phyloP scores from a whole-genome alignment of 2,113 vertebrate species.

The Macaca mulatta region DNA sequence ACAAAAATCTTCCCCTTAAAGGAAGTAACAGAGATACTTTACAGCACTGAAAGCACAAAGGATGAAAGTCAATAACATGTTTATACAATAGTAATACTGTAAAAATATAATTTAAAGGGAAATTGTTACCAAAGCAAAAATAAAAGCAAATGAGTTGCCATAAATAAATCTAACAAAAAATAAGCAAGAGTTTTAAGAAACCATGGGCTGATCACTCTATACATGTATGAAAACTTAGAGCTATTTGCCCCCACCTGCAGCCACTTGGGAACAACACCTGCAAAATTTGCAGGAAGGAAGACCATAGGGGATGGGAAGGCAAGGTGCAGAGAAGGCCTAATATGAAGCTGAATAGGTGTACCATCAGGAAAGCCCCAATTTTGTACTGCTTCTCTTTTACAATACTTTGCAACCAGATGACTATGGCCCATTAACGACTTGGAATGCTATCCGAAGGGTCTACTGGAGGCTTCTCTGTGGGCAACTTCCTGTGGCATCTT shows the following conservation, averaged over 20 bases:
- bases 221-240: neutral
- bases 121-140: constrained; percentile 26
- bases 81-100: neutral
- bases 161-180: neutral
- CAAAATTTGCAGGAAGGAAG: neutral
- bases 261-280: neutral
- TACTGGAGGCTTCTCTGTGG: neutral
- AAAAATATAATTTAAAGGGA: constrained; percentile 18
- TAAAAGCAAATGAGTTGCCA: neutral
- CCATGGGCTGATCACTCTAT: neutral
- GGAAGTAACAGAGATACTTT: neutral
- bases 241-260: neutral
- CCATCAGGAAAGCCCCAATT: neutral
- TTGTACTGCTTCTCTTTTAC: neutral
- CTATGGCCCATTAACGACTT: neutral
- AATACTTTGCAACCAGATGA: neutral
- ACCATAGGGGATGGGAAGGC: neutral
- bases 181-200: neutral
- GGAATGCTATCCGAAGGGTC: neutral
- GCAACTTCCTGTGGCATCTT: neutral
- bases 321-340: neutral
- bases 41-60: neutral
- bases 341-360: neutral
- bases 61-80: constrained; percentile 10
- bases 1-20: neutral